Percentiles rank a stretch among this genome's conserved stretches.
Conservation (phyloP, 2,797 vertebrate species). For the Mionectes olivaceus region DNA sequence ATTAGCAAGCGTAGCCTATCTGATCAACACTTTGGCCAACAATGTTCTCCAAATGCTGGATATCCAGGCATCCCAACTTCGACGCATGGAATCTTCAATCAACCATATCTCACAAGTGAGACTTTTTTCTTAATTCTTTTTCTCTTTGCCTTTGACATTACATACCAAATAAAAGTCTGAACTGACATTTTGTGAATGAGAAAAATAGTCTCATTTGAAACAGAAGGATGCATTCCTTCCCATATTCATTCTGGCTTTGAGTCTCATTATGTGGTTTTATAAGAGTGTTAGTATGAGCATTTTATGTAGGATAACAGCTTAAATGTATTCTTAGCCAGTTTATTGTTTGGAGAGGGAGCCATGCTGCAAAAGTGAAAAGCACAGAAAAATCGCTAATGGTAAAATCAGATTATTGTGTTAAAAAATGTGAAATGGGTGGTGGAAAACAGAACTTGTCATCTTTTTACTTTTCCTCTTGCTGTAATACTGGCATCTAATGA, state of each 20-base stretch:
- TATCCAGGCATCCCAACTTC: slow-evolving; percentile 96
- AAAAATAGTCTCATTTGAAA: not conserved
- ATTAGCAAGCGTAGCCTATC: slow-evolving; percentile 95
- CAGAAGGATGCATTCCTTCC: not conserved
- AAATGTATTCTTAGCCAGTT: not conserved
- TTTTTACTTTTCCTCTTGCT: not conserved
- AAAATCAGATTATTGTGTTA: not conserved
- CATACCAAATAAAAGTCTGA: not conserved
- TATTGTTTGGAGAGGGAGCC: not conserved
- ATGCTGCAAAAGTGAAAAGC: not conserved
- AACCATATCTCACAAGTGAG: slow-evolving; percentile 98
- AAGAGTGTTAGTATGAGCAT: not conserved
- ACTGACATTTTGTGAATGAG: not conserved
- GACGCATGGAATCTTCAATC: slow-evolving; percentile 98
- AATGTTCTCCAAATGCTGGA: slow-evolving; percentile 99
- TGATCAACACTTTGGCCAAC: slow-evolving; percentile 98
- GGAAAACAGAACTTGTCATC: not conserved
- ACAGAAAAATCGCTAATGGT: not conserved
- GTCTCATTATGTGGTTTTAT: not conserved
- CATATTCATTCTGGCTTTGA: not conserved
- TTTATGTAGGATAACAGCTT: not conserved
- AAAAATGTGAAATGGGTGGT: not conserved
- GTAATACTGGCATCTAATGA: not conserved
- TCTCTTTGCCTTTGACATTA: not conserved
- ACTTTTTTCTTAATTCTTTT: not conserved